These are phyloP conservation scores for Stegophylla sp. DNA, from an alignment of 2,888 invertebrate genomes.

Conservation along the genomic window DNA sequence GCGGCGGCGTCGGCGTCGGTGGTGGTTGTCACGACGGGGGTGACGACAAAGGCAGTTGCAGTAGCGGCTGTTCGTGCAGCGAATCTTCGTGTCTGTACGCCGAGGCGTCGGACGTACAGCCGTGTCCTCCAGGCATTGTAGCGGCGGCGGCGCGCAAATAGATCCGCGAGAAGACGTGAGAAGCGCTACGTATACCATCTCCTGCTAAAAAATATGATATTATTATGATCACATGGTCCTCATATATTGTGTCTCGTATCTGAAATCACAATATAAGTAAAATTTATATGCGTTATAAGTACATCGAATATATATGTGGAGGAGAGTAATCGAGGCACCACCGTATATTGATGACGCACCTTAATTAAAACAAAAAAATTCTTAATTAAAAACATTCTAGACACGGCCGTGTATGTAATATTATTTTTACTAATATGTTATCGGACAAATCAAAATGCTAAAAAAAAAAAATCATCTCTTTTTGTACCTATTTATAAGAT, in stretches of 20 bases:
- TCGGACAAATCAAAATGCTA: conserved; percentile 13
- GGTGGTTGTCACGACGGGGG: conserved; percentile 12
- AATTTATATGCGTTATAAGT: too few species aligned
- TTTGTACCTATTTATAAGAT: neutral
- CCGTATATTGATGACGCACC: too few species aligned
- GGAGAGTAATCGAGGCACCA: too few species aligned
- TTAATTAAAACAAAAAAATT: too few species aligned
- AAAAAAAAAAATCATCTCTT: neutral
- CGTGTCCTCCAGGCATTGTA: neutral
- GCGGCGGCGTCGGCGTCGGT: neutral
- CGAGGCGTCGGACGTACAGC: conserved; percentile 64
- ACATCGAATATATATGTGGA: too few species aligned
- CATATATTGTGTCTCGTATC: too few species aligned
- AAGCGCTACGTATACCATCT: too few species aligned
- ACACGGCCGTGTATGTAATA: neutral
- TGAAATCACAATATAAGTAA: too few species aligned
- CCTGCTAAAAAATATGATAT: too few species aligned
- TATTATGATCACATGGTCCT: too few species aligned
- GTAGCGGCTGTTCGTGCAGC: conserved; percentile 72
- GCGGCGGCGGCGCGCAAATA: conserved; percentile 6
- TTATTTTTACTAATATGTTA: neutral
- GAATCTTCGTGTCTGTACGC: conserved; percentile 72
- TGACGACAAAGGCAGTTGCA: conserved; percentile 66
- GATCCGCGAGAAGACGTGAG: too few species aligned
- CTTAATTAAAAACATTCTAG: too few species aligned